A percentile compares a stretch with the other conserved stretches of the same genome.
Conservation (phyloP, 2,113 vertebrate species). For the Xenopus tropicalis region UCB_Xtro_10.0 CM004450.2:71778001-71778500, state of each 20-base stretch:
- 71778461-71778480: constrained; percentile 8
- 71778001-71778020: constrained; percentile 26
- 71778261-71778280: constrained; percentile 25
- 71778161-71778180: constrained; percentile 48
- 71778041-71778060: constrained; percentile 27
- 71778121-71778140: constrained; percentile 41
- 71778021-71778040: constrained; percentile 27
- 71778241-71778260: constrained; percentile 13
- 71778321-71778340: constrained; percentile 38
- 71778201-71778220: not conserved
- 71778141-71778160: constrained; percentile 50
- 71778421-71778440: constrained; percentile 10
- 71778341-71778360: constrained; percentile 9
- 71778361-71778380: constrained; percentile 13
- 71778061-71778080: not conserved
- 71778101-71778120: constrained; percentile 42
- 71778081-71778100: constrained; percentile 41
- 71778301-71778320: constrained; percentile 1
- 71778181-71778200: constrained; percentile 38
- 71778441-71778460: constrained; percentile 13
- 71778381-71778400: constrained; percentile 20
- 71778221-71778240: constrained; percentile 4
- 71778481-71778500: not conserved
- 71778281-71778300: constrained; percentile 10
- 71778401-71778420: constrained; percentile 12